Conservation (phyloP, 2,888 invertebrate genomes). For the Trichacis sp. region DNA sequence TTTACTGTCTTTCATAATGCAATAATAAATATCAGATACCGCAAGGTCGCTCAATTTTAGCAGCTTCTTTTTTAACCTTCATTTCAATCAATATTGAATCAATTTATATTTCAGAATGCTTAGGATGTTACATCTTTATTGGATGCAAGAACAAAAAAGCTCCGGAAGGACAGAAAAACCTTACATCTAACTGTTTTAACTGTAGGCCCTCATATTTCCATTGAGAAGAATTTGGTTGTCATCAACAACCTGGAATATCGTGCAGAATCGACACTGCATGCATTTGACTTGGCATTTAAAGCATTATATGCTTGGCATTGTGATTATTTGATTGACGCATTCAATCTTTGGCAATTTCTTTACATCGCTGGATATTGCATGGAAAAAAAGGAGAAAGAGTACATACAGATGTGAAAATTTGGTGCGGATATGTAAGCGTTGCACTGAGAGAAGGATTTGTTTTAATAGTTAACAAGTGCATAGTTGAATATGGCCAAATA, state of each 20-base stretch:
- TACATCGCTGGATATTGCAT: conserved; percentile 5
- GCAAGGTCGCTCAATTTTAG: no score
- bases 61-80: no score
- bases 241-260: conserved; percentile 8
- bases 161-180: no score
- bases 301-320: not conserved
- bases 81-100: no score
- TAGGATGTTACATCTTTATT: no score
- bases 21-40: no score
- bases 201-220: not conserved
- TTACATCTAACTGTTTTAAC: not conserved
- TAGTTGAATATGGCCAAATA: no score
- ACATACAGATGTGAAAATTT: not conserved
- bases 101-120: no score
- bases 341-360: conserved; percentile 9
- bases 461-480: no score
- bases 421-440: not conserved
- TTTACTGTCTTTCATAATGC: no score
- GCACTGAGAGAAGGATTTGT: no score
- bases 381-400: not conserved
- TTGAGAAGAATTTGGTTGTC: conserved; percentile 11
- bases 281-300: conserved; percentile 14
- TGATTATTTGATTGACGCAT: conserved; percentile 7
- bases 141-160: no score
- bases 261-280: not conserved